A percentile compares a stretch with the other conserved stretches of the same genome.
Conservation (phyloP, 2,888 invertebrate species). For the Clitarchus hookeri region DNA sequence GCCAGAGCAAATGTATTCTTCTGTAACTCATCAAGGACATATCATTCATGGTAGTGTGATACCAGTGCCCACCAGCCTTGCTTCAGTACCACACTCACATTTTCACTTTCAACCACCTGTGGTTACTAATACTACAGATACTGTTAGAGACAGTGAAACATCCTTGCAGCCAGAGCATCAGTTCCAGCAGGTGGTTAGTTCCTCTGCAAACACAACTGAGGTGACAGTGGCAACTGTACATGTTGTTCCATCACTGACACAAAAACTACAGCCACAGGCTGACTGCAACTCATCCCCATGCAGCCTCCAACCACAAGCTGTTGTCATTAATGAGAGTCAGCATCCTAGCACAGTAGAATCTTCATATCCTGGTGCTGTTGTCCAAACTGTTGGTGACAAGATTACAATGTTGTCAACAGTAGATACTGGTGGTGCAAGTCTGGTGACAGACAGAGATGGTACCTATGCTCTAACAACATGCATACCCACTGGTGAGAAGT, state of each 20-base stretch:
- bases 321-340: not conserved
- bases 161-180: not conserved
- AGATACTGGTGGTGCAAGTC: conserved; percentile 25
- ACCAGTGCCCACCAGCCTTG: conserved; percentile 12
- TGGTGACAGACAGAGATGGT: conserved; percentile 32
- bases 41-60: not conserved
- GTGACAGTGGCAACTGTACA: not conserved
- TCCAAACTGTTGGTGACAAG: not conserved
- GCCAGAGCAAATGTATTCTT: conserved; percentile 23
- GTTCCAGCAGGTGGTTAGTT: not conserved
- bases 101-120: not conserved
- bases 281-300: not conserved
- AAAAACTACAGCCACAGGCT: not conserved
- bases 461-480: conserved; percentile 27
- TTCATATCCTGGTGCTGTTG: conserved; percentile 19
- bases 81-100: not conserved
- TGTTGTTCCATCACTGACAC: not conserved
- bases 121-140: not conserved
- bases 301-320: not conserved
- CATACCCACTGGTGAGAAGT: conserved; percentile 23
- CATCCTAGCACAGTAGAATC: not conserved
- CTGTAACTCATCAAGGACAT: conserved; percentile 18
- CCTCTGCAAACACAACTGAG: not conserved
- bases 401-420: conserved; percentile 19
- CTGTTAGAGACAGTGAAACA: not conserved